Conservation (phyloP, 1,140 invertebrate species). For the Lycorma delicatula region DNA sequence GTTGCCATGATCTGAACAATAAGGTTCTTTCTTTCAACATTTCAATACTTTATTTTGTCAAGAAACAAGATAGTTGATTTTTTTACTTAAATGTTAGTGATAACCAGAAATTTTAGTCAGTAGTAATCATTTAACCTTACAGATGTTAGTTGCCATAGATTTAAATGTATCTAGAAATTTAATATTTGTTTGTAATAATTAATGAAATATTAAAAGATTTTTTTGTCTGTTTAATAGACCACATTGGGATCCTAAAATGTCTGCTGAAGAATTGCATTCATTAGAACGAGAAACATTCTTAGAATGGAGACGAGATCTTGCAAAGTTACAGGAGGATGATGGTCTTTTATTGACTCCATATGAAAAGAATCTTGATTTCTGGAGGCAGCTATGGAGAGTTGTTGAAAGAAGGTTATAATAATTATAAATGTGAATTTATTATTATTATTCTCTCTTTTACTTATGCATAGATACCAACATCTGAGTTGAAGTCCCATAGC, state of each 20-base stretch:
- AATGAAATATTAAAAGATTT: not conserved
- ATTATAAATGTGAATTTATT: too few species aligned
- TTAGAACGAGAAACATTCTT: conserved; percentile 76
- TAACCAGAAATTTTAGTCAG: too few species aligned
- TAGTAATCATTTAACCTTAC: too few species aligned
- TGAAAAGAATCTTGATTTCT: conserved; percentile 97
- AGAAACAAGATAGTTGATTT: too few species aligned
- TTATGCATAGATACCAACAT: too few species aligned
- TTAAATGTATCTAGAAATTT: not conserved
- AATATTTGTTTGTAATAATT: not conserved
- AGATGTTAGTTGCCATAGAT: too few species aligned
- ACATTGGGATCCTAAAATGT: conserved; percentile 64
- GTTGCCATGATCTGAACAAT: too few species aligned
- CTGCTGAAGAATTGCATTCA: conserved; percentile 63
- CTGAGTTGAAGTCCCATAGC: too few species aligned
- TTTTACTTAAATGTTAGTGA: too few species aligned
- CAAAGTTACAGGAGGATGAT: conserved; percentile 69
- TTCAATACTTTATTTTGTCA: too few species aligned
- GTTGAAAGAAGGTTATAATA: conserved; percentile 75
- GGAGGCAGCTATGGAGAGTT: conserved; percentile 97
- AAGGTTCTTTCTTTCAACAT: too few species aligned
- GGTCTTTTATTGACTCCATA: conserved; percentile 87
- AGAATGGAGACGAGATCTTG: conserved; percentile 76
- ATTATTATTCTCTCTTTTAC: too few species aligned
- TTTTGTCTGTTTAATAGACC: conserved; percentile 52